phyloP scores from a whole-genome alignment of 2,888 invertebrate genomes.

The Apantesis nais region DNA sequence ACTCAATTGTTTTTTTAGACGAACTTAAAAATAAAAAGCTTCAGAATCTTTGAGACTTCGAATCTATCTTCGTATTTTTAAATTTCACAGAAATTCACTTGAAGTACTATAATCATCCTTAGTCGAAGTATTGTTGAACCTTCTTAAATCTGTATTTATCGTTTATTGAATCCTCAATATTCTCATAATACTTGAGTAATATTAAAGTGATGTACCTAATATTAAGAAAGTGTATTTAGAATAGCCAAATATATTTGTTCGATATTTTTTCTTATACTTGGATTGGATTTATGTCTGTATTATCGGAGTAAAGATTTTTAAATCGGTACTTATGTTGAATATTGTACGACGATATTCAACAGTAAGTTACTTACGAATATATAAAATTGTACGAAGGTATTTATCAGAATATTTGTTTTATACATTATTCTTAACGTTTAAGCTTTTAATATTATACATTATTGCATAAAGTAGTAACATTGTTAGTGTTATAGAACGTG shows the following conservation, averaged over 20 bases:
- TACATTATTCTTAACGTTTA: not conserved
- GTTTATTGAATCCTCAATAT: not conserved
- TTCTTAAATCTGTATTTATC: not conserved
- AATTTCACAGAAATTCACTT: too few species aligned
- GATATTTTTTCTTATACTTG: not conserved
- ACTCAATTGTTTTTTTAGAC: too few species aligned
- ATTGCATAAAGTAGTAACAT: not conserved
- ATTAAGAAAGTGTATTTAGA: not conserved
- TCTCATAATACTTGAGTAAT: not conserved
- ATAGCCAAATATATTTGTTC: not conserved
- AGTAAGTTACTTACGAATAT: not conserved
- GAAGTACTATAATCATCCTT: not conserved
- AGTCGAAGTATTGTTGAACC: not conserved
- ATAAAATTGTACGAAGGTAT: not conserved
- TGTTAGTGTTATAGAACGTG: not conserved
- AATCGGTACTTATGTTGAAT: not conserved
- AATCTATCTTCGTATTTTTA: too few species aligned
- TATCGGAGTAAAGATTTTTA: not conserved
- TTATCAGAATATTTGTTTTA: not conserved
- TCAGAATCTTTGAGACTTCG: not conserved
- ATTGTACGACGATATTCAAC: not conserved
- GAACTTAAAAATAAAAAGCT: too few species aligned
- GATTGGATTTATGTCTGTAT: not conserved
- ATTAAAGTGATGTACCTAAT: not conserved
- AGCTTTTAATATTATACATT: too few species aligned